phyloP scores from a whole-genome alignment of 2,888 invertebrate species.

The Aphelenchoides bicaudatus region DNA sequence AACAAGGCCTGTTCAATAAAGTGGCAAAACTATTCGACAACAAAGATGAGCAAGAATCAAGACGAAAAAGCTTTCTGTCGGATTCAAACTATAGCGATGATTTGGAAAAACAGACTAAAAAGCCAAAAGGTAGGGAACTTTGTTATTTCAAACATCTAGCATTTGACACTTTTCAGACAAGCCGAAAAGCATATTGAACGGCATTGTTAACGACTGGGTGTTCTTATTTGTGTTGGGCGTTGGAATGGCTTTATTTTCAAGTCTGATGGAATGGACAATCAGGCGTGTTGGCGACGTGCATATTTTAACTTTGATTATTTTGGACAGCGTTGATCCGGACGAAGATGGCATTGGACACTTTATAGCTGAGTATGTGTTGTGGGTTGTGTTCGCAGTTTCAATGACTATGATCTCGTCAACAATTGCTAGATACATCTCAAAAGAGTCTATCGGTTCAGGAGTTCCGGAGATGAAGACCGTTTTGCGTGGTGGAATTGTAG shows the following conservation, averaged over 20 bases:
- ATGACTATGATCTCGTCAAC: slow-evolving; percentile 90
- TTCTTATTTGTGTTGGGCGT: slow-evolving; percentile 63
- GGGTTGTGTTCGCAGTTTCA: slow-evolving; percentile 85
- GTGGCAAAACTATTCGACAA: no score
- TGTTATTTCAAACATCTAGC: no score
- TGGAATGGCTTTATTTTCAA: slow-evolving; percentile 61
- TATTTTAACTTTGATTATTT: slow-evolving; percentile 15
- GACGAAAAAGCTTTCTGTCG: no score
- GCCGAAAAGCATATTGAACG: neutral
- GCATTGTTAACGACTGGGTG: slow-evolving; percentile 61
- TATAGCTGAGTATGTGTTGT: slow-evolving; percentile 66
- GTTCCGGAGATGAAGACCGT: slow-evolving; percentile 75
- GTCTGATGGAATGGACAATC: slow-evolving; percentile 50
- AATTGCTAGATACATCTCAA: slow-evolving; percentile 90
- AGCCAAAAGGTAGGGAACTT: no score
- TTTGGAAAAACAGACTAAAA: no score
- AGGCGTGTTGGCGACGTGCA: slow-evolving; percentile 39
- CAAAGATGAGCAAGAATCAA: no score
- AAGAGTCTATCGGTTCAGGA: slow-evolving; percentile 78
- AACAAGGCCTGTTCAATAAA: no score
- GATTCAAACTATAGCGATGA: no score
- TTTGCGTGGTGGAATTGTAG: slow-evolving; percentile 83
- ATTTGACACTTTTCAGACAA: no score
- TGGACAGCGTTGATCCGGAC: slow-evolving; percentile 24
- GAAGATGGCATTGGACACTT: slow-evolving; percentile 22